A percentile compares a stretch with the other conserved stretches of the same genome.
phyloP scores from a whole-genome alignment of 2,113 vertebrate genomes.

The Pseudolaguvia tuberculata region DNA sequence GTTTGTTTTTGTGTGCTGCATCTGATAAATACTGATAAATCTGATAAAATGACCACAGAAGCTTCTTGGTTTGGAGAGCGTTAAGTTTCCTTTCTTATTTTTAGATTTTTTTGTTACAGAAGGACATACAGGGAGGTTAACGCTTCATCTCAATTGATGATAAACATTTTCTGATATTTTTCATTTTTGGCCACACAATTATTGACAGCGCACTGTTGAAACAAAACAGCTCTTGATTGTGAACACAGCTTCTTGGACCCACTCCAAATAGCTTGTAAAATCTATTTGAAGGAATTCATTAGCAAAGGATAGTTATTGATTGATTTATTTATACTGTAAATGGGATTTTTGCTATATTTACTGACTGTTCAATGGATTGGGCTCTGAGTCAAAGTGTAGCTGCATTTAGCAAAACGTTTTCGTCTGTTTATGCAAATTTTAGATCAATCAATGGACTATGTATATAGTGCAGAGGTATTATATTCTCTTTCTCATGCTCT shows the following conservation, averaged over 20 bases:
- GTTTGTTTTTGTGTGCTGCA: no score
- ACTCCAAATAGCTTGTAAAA: background rate
- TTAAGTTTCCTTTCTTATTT: no score
- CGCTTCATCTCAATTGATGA: background rate
- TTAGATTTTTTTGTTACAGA: background rate
- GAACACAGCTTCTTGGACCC: background rate
- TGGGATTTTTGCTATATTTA: background rate
- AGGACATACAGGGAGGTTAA: background rate
- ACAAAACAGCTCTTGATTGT: background rate
- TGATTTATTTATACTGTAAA: background rate
- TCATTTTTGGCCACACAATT: background rate
- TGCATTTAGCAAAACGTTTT: background rate
- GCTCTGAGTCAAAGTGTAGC: background rate
- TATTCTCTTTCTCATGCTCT: background rate
- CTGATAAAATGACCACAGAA: no score
- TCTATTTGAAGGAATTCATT: slow-evolving; percentile 1
- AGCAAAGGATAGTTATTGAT: background rate
- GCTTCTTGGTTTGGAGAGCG: no score
- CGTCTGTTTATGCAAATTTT: background rate
- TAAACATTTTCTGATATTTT: background rate
- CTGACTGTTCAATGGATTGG: background rate
- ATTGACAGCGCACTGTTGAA: background rate
- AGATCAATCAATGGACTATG: background rate
- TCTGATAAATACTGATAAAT: no score
- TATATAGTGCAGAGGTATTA: background rate